Evolutionary conservation across 2,113 vertebrate species (phyloP).

Genomic region (Aptenodytes forsteri): DNA sequence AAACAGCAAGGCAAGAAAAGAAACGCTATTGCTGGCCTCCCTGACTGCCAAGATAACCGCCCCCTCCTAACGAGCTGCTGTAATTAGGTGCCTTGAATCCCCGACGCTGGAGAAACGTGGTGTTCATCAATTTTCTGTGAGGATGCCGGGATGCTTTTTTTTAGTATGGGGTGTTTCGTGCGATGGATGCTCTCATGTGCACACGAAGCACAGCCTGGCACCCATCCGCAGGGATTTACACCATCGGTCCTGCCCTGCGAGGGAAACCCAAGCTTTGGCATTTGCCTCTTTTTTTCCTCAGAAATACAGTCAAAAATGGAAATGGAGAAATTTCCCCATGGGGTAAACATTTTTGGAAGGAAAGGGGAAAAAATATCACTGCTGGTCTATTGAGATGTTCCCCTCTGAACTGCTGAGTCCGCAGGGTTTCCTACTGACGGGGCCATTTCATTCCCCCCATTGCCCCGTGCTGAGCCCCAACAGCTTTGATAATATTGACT

Average conservation of each 20-base stretch:
- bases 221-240: rapidly evolving
- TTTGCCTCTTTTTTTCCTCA: background rate
- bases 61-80: constrained; percentile 25
- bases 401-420: background rate
- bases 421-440: rapidly evolving
- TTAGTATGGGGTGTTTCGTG: background rate
- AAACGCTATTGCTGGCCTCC: background rate
- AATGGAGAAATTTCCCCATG: background rate
- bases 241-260: rapidly evolving
- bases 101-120: background rate
- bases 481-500: background rate
- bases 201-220: background rate
- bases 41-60: constrained; percentile 30
- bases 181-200: background rate
- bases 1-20: background rate
- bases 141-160: background rate
- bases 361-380: background rate
- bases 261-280: background rate
- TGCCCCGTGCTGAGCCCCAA: background rate
- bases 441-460: background rate
- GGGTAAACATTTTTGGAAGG: background rate
- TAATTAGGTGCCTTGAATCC: constrained; percentile 23
- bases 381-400: background rate
- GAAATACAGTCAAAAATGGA: background rate
- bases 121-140: background rate